Percentiles rank a stretch among this genome's conserved stretches.
Conservation (phyloP, 2,888 invertebrate genomes). For the Lasioglossum zephyrum region DNA sequence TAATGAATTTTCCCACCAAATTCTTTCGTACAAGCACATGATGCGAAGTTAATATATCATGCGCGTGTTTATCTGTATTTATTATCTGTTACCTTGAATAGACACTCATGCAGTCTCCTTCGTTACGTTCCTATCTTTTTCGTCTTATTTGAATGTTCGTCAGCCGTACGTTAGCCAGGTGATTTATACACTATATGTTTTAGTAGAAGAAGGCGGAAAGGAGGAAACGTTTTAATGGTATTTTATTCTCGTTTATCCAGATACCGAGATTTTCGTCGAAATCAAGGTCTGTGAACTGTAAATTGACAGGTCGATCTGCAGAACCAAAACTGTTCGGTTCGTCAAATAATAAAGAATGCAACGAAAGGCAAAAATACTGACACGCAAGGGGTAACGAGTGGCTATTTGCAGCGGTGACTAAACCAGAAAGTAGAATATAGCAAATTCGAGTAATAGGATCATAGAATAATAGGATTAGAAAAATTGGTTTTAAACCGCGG, state of each 20-base stretch:
- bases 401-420: not conserved
- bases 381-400: not conserved
- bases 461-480: slow-evolving; percentile 47
- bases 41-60: too few relatives aligned
- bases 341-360: not conserved
- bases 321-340: not conserved
- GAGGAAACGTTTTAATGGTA: too few relatives aligned
- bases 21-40: too few relatives aligned
- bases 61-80: not conserved
- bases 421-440: slow-evolving; percentile 31
- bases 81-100: not conserved
- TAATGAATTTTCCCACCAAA: too few relatives aligned
- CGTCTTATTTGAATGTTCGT: not conserved
- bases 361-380: not conserved
- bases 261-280: not conserved
- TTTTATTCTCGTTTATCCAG: too few relatives aligned
- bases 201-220: too few relatives aligned
- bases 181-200: not conserved
- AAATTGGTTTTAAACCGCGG: slow-evolving; percentile 39
- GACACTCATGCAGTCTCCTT: not conserved
- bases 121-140: not conserved
- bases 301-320: not conserved
- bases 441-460: slow-evolving; percentile 47
- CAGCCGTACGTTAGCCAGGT: not conserved
- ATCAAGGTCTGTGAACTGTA: not conserved